phyloP scores from a whole-genome alignment of 2,113 vertebrate species.

The Platichthys flesus region DNA sequence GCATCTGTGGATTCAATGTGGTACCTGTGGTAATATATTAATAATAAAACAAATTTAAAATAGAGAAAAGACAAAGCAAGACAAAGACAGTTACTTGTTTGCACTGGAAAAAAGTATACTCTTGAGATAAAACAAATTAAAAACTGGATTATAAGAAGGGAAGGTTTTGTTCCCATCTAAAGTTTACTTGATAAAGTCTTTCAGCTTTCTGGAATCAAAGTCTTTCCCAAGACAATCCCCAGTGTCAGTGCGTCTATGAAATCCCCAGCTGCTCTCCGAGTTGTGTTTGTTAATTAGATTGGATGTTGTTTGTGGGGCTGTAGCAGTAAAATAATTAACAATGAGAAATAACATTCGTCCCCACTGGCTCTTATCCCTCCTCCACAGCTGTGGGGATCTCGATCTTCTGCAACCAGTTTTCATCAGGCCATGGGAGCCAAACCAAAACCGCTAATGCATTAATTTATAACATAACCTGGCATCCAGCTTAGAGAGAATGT shows the following conservation, averaged over 20 bases:
- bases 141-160: not conserved
- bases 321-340: conserved; percentile 65
- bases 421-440: conserved; percentile 36
- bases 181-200: conserved; percentile 40
- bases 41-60: no score
- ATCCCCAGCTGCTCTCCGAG: conserved; percentile 38
- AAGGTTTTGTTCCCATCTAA: conserved; percentile 4
- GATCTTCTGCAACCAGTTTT: conserved; percentile 45
- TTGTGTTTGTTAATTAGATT: conserved; percentile 66
- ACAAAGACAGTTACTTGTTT: no score
- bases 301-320: conserved; percentile 47
- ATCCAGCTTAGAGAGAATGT: conserved; percentile 4
- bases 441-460: conserved; percentile 56
- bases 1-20: no score
- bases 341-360: conserved; percentile 59
- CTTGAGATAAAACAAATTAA: not conserved
- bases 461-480: conserved; percentile 65
- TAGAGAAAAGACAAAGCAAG: no score
- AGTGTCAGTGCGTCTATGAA: conserved; percentile 2
- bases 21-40: no score
- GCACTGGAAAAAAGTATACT: not conserved
- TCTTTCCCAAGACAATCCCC: conserved; percentile 23
- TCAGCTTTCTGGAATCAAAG: conserved; percentile 22
- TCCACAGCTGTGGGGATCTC: conserved; percentile 52
- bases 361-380: conserved; percentile 52